Evolutionary conservation across 2,888 invertebrate species (phyloP), one percentile per base, ranked within the genome.

Genomic region (Anarsia innoxiella): DNA sequence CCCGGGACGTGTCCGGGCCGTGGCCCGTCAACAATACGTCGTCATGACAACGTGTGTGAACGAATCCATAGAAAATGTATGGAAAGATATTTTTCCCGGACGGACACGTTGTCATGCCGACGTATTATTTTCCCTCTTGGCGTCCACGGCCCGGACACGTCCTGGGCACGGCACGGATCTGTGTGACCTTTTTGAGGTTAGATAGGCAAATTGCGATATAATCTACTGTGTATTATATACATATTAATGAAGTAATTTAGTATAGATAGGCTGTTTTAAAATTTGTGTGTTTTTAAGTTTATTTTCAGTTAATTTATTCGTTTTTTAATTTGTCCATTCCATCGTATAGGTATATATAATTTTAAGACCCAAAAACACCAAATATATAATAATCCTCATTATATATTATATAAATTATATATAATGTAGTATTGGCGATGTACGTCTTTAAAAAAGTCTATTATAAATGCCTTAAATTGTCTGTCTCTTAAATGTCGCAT

Each of bases 251-350:
- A n/a, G n/a, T n/a, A n/a, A n/a, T n/a, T n/a, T n/a, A n/a, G 56
- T 66, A 65, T 78, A 78, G 77, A 75, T 77, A 78, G 76, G 74
- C 62, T 76, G 76, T 76, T 65, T n/a, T 52, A 63, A 68, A 63
- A 62, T 64, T 62, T 64, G 52, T 54, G 56, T 63, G 52, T 48
- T 51, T 34, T 46, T 51, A 48, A 23, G 1, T 27, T 26, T 33
- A 5, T 3, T 12, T 35, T 27, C 37, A 37, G 43, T 45, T 44
- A n/a, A n/a, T n/a, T 42, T 46, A 50, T 50, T 39, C 37, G 28
- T 41, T 47, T 37, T 46, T 30, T 43, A 42, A 44, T 46, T 50
- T 30, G 44, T 64, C 53, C 57, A 64, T 67, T 65, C 61, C 64
- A 66, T 62, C 28, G 12, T 35, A 48, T 59, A 61, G 51, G 53